Percentiles rank a stretch among this genome's conserved stretches.
These are phyloP conservation scores for Lontra canadensis DNA, from an alignment of 2,113 vertebrate species.

Conservation along the genomic window DNA sequence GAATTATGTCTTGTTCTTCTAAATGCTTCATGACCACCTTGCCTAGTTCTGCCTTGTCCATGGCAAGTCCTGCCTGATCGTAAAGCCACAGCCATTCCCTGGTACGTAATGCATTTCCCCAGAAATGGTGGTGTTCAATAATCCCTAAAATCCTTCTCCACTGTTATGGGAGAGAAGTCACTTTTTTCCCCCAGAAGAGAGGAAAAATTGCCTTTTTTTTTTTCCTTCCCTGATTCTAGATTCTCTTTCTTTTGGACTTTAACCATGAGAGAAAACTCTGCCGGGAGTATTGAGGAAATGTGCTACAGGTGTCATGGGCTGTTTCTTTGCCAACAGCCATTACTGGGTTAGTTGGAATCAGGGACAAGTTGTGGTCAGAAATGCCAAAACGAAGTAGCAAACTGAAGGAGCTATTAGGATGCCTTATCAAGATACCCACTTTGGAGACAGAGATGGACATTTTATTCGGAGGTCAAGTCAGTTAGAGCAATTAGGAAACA, in stretches of 20 bases:
- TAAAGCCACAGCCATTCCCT: neutral
- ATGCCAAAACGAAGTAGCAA: neutral
- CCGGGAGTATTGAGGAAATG: neutral
- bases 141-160: neutral
- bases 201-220: neutral
- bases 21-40: neutral
- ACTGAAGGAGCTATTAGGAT: neutral
- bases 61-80: neutral
- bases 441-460: neutral
- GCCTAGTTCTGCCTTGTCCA: neutral
- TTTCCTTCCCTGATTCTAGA: neutral
- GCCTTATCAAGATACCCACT: neutral
- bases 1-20: neutral
- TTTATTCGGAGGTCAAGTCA: neutral
- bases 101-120: neutral
- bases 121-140: neutral
- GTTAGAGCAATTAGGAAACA: neutral
- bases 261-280: neutral
- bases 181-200: neutral
- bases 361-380: neutral
- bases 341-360: neutral
- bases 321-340: neutral
- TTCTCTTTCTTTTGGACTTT: neutral
- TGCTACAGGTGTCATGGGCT: neutral
- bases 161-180: neutral